Evolutionary conservation across 1,140 invertebrate species (phyloP).

Genomic region (Elymnias hypermnestra): DNA sequence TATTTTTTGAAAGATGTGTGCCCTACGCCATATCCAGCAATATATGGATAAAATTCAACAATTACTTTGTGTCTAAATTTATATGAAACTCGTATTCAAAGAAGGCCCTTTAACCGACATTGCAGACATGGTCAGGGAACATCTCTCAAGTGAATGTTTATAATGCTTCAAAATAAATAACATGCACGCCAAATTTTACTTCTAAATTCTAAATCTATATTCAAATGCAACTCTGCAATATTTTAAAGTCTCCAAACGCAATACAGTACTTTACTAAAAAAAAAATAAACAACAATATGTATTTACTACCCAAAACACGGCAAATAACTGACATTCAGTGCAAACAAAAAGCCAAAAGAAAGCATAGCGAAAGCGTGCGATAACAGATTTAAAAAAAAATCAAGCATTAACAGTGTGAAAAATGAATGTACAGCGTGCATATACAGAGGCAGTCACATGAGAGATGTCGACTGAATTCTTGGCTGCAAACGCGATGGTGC

Average conservation of each 20-base stretch:
- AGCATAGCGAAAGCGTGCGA: constrained; percentile 32
- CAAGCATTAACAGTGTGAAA: constrained; percentile 24
- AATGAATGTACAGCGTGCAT: constrained; percentile 52
- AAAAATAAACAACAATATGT: too few relatives aligned
- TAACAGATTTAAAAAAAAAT: constrained; percentile 28
- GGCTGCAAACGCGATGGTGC: constrained; percentile 27
- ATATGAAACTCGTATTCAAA: constrained; percentile 3
- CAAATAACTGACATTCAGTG: constrained; percentile 9
- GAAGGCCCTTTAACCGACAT: constrained; percentile 37
- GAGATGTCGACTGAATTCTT: constrained; percentile 65
- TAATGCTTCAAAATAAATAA: constrained; percentile 22
- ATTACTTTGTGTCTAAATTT: neutral
- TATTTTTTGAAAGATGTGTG: constrained; percentile 68
- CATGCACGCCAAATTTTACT: constrained; percentile 41
- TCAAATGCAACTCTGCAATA: neutral
- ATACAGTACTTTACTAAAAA: neutral
- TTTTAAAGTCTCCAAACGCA: neutral
- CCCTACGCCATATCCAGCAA: constrained; percentile 50
- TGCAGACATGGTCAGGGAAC: constrained; percentile 61
- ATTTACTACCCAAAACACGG: neutral
- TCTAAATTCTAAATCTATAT: neutral
- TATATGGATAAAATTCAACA: constrained; percentile 39
- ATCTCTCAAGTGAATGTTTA: constrained; percentile 61
- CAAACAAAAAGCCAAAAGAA: constrained; percentile 13
- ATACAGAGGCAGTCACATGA: constrained; percentile 64